Evolutionary conservation across 35 echinoderm and acorn worm genomes (phyloP).

Genomic region (Strongylocentrotus purpuratus): DNA sequence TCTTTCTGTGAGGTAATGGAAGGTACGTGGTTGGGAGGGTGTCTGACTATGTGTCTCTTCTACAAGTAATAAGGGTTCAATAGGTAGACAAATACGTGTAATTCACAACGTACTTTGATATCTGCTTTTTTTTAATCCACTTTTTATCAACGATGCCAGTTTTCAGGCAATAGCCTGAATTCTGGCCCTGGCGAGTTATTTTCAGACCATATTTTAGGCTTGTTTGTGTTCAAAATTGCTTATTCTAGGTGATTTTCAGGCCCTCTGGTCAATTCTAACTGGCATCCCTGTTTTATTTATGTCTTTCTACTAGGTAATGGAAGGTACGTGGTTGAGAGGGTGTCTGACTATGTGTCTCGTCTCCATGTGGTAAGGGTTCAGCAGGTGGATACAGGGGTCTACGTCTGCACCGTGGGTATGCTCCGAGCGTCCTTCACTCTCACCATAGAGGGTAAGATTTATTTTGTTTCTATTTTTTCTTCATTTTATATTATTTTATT

Average conservation of each 20-base stretch:
- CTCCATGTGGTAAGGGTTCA: constrained; percentile 54
- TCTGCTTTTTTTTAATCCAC: too few species aligned
- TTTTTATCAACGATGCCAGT: too few species aligned
- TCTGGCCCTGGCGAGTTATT: too few species aligned
- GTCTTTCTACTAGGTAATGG: background rate
- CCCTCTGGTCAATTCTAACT: too few species aligned
- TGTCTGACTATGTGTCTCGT: constrained; percentile 37
- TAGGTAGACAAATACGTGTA: too few species aligned
- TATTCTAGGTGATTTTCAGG: too few species aligned
- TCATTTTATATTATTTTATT: too few species aligned
- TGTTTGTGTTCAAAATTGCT: too few species aligned
- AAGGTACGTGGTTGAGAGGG: constrained; percentile 22
- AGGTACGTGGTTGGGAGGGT: constrained; percentile 24
- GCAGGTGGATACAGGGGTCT: constrained; percentile 57
- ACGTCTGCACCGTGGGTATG: constrained; percentile 68
- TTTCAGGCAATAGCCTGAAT: too few species aligned
- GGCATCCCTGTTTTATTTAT: background rate
- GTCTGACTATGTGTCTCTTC: constrained; percentile 42
- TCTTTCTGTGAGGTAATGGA: background rate
- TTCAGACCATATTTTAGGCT: too few species aligned
- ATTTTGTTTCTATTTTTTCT: too few species aligned
- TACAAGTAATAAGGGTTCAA: constrained; percentile 43
- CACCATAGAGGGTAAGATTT: constrained; percentile 58
- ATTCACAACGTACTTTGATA: too few species aligned
- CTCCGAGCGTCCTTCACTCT: constrained; percentile 60